Evolutionary conservation across 2,888 invertebrate species (phyloP).

Genomic region (Diaphora mendica): DNA sequence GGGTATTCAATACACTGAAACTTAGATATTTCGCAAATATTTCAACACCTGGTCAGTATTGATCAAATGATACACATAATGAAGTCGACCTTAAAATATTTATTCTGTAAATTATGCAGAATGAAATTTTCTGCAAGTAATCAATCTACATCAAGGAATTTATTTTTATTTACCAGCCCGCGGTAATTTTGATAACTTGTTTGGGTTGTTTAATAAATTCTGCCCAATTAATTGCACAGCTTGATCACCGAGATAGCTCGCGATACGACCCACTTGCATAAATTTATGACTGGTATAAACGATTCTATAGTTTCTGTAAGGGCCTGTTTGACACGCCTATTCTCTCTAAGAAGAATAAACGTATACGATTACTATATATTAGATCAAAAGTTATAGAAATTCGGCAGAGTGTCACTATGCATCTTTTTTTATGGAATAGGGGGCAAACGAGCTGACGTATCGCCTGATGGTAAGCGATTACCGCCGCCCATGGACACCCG

Average conservation of each 20-base stretch:
- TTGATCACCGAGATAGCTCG: slow-evolving; percentile 16
- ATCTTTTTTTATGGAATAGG: no score
- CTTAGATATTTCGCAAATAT: not conserved
- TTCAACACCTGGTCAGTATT: not conserved
- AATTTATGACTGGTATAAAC: slow-evolving; percentile 15
- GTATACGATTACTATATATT: no score
- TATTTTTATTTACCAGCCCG: not conserved
- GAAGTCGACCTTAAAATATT: not conserved
- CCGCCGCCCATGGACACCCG: no score
- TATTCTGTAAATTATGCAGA: not conserved
- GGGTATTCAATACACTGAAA: not conserved
- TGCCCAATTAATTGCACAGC: slow-evolving; percentile 11
- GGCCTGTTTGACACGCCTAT: not conserved
- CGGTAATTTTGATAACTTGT: not conserved
- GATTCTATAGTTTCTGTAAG: not conserved
- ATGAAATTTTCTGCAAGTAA: not conserved
- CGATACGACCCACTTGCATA: slow-evolving; percentile 12
- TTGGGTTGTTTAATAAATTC: slow-evolving; percentile 3
- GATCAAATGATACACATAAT: not conserved
- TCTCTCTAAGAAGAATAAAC: not conserved
- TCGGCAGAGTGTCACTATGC: no score
- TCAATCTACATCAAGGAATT: not conserved
- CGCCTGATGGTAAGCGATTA: no score
- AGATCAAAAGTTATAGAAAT: no score
- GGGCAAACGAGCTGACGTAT: no score